These are phyloP conservation scores for Podarcis muralis DNA, from an alignment of 2,113 vertebrate genomes.

Conservation along the genomic window DNA sequence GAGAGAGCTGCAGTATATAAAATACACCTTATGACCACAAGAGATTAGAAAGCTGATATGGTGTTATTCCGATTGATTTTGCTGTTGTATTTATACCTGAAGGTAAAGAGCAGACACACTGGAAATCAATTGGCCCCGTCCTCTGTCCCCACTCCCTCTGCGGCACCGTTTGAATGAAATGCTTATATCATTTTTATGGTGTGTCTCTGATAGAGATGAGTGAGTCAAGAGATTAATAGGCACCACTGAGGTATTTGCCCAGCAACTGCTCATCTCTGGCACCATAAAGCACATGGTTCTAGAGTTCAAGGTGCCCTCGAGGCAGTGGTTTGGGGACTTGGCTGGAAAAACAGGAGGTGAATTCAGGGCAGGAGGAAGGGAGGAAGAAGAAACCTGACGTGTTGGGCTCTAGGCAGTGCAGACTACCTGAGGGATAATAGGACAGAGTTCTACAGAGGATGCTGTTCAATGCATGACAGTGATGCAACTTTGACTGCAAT, in stretches of 20 bases:
- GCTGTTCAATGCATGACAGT: neutral
- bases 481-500: neutral
- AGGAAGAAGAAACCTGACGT: neutral
- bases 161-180: conserved; percentile 67
- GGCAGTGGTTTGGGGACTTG: conserved; percentile 40
- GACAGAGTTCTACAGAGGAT: neutral
- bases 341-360: neutral
- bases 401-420: neutral
- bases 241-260: conserved; percentile 21
- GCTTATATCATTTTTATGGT: conserved; percentile 77
- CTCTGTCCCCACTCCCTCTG: conserved; percentile 50
- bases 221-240: conserved; percentile 72
- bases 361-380: neutral
- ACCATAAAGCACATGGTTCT: conserved; percentile 8
- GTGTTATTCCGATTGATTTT: conserved; percentile 78
- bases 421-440: neutral
- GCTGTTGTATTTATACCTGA: conserved; percentile 74
- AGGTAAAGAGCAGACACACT: conserved; percentile 73
- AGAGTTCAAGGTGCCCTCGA: conserved; percentile 61
- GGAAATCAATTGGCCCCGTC: conserved; percentile 71
- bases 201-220: conserved; percentile 72
- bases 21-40: conserved; percentile 44
- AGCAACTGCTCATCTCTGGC: conserved; percentile 33
- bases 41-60: conserved; percentile 70
- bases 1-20: conserved; percentile 50